Evolutionary conservation across 64 coral and sea anemone genomes (phyloP).

Genomic region (Montipora foliosa): DNA sequence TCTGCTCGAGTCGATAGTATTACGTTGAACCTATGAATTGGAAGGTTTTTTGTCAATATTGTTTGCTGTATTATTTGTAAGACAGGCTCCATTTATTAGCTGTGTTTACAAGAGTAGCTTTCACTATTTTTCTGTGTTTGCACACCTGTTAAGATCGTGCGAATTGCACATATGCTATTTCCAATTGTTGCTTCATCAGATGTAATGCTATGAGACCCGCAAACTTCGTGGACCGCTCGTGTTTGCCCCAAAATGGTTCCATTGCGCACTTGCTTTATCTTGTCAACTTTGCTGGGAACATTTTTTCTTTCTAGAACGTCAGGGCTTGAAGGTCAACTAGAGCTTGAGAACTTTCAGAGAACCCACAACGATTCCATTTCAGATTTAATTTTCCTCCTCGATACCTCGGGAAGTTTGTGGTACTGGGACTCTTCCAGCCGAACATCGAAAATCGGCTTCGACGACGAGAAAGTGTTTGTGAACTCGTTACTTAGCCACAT

Average conservation of each 20-base stretch:
- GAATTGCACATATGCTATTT: not conserved
- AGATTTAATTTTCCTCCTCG: constrained; percentile 89
- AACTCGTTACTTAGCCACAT: constrained; percentile 83
- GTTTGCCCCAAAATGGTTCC: not conserved
- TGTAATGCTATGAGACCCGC: not conserved
- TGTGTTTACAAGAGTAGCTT: not conserved
- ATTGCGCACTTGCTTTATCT: not conserved
- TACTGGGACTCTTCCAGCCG: constrained; percentile 38
- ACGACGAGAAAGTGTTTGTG: constrained; percentile 92
- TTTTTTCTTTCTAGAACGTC: not conserved
- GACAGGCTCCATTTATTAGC: not conserved
- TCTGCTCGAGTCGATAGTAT: too few relatives aligned
- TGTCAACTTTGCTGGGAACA: not conserved
- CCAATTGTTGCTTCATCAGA: not conserved
- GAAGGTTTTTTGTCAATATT: not conserved
- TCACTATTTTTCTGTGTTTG: not conserved
- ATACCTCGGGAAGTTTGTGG: constrained; percentile 87
- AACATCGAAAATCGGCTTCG: constrained; percentile 48
- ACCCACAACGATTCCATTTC: constrained; percentile 81
- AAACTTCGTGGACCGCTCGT: too few relatives aligned
- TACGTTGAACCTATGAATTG: too few relatives aligned
- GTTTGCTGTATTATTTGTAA: not conserved
- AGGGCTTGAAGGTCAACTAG: constrained; percentile 47
- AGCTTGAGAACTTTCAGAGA: constrained; percentile 82
- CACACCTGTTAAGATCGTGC: constrained; percentile 13